Evolutionary conservation across 2,888 invertebrate genomes (phyloP).

Genomic region (Eilema depressum): DNA sequence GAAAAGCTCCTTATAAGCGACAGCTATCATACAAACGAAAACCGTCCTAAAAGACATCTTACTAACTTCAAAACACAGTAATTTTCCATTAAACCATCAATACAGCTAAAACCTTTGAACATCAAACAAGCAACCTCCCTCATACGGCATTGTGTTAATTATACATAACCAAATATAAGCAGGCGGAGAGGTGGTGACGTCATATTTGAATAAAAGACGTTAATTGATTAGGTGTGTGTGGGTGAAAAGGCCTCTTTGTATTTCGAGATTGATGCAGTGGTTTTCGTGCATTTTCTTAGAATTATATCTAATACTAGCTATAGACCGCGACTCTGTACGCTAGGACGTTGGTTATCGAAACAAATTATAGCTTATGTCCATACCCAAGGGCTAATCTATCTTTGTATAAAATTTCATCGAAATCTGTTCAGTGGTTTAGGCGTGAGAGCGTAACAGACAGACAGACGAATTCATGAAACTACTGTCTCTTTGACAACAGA

Average conservation of each 20-base stretch:
- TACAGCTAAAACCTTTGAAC: background rate
- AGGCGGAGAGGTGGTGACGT: constrained; percentile 45
- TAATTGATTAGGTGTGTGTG: constrained; percentile 52
- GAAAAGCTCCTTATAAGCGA: background rate
- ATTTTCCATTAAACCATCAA: constrained; percentile 1
- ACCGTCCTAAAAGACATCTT: background rate
- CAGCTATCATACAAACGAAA: background rate
- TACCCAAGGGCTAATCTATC: background rate
- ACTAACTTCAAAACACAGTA: background rate
- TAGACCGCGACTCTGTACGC: too few relatives aligned
- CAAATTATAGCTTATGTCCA: background rate
- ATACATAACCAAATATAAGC: constrained; percentile 54
- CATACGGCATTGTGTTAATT: constrained; percentile 48
- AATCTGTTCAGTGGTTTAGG: background rate
- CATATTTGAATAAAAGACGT: constrained; percentile 48
- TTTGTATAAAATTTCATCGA: background rate
- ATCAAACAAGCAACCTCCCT: constrained; percentile 3
- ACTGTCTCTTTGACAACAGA: too few relatives aligned
- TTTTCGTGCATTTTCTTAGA: background rate
- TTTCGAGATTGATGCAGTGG: constrained; percentile 2
- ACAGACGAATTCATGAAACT: background rate
- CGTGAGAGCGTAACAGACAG: background rate
- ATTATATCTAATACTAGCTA: too few relatives aligned
- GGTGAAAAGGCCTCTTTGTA: constrained; percentile 42
- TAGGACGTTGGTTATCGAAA: too few relatives aligned